Conservation (phyloP, 2,113 vertebrate species). For the Willisornis vidua region DNA sequence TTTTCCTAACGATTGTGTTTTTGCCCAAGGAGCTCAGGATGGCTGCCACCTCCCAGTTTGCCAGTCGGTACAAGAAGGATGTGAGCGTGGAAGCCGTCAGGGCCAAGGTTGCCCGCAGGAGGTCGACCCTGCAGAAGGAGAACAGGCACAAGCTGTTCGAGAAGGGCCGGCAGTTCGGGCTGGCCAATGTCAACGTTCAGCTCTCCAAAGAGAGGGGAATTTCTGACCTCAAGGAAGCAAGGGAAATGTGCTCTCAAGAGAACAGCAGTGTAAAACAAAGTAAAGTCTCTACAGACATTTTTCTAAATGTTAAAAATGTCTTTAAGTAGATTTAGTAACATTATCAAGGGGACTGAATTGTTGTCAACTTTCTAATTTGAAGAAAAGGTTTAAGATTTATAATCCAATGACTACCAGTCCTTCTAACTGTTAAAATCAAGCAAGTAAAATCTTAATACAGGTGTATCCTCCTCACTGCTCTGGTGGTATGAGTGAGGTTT, state of each 20-base stretch:
- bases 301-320: not conserved
- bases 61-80: slow-evolving; percentile 80
- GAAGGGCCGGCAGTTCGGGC: slow-evolving; percentile 80
- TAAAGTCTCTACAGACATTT: not conserved
- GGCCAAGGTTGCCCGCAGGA: slow-evolving; percentile 83
- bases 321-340: not conserved
- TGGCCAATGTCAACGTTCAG: slow-evolving; percentile 70
- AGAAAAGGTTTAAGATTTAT: not conserved
- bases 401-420: not conserved
- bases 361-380: not conserved
- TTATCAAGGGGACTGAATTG: not conserved
- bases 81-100: slow-evolving; percentile 84
- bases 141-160: slow-evolving; percentile 83
- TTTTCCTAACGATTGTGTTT: not conserved
- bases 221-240: slow-evolving; percentile 32
- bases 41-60: slow-evolving; percentile 76
- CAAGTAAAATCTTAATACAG: not conserved
- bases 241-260: slow-evolving; percentile 1
- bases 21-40: slow-evolving; percentile 7
- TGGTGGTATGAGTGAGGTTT: not conserved
- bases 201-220: slow-evolving; percentile 39
- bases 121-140: slow-evolving; percentile 86
- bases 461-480: not conserved
- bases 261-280: slow-evolving; percentile 51
- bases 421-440: not conserved